Percentiles rank a stretch among this genome's conserved stretches.
These are phyloP conservation scores for Rallus limicola DNA, from an alignment of 2,113 vertebrate genomes.

Conservation along the genomic window DNA sequence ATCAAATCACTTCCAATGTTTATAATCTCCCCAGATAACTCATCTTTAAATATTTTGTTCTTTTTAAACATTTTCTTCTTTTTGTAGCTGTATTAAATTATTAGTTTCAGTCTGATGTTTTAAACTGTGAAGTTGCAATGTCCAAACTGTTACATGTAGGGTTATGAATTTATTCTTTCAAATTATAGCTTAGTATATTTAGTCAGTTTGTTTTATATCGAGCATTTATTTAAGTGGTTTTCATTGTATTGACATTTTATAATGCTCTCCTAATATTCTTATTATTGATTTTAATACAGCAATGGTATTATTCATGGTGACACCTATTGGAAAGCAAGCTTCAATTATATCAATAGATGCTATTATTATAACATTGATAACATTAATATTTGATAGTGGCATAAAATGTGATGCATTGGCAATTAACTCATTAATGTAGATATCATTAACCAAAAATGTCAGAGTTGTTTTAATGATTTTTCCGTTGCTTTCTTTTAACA, in stretches of 20 bases:
- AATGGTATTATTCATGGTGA: conserved; percentile 80
- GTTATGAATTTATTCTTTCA: conserved; percentile 62
- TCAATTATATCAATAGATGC: conserved; percentile 79
- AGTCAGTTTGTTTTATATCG: conserved; percentile 67
- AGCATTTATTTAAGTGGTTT: conserved; percentile 74
- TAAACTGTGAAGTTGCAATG: background rate
- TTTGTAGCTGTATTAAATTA: background rate
- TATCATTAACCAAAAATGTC: conserved; percentile 75
- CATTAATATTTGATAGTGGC: conserved; percentile 80
- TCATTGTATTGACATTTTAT: conserved; percentile 75
- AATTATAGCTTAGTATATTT: conserved; percentile 65
- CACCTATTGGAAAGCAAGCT: conserved; percentile 79
- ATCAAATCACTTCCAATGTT: background rate
- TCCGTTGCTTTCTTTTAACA: conserved; percentile 31
- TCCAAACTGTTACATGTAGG: background rate
- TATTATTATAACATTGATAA: conserved; percentile 81
- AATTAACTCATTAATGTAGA: conserved; percentile 78
- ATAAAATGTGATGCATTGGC: conserved; percentile 75
- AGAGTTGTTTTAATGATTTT: conserved; percentile 68
- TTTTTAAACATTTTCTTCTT: background rate
- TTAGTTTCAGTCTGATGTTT: background rate
- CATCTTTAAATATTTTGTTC: background rate
- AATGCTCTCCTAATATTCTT: conserved; percentile 79
- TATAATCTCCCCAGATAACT: background rate
- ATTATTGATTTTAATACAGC: conserved; percentile 80